phyloP scores from a whole-genome alignment of 2,113 vertebrate genomes.

The Nycticebus coucang region DNA sequence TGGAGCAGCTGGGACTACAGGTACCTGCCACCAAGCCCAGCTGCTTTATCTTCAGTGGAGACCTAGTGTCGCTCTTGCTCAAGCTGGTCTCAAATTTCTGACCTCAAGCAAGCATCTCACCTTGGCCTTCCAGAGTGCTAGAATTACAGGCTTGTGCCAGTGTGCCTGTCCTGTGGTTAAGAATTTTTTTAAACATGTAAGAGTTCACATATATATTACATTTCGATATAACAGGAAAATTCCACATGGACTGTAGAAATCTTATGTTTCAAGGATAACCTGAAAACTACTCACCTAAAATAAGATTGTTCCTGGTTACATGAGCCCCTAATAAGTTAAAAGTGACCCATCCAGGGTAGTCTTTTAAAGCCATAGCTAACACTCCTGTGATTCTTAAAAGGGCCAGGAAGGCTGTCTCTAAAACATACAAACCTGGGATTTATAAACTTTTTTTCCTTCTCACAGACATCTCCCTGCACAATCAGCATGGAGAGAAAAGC shows the following conservation, averaged over 20 bases:
- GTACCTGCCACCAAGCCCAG: too few species aligned
- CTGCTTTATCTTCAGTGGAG: too few species aligned
- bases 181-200: neutral
- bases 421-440: neutral
- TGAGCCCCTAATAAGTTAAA: neutral
- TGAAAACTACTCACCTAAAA: neutral
- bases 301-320: neutral
- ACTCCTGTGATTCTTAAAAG: neutral
- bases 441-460: neutral
- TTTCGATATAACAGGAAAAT: neutral
- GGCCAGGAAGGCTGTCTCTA: neutral
- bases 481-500: neutral
- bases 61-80: too few species aligned
- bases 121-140: too few species aligned
- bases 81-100: too few species aligned
- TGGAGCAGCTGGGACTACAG: too few species aligned
- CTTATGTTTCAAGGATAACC: neutral
- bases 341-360: neutral
- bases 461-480: neutral
- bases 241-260: neutral
- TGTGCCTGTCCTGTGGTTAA: too few species aligned
- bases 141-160: too few species aligned
- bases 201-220: neutral
- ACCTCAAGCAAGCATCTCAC: too few species aligned
- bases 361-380: neutral